Conservation (phyloP, 2,797 vertebrate genomes). For the Amazona ochrocephala region DNA sequence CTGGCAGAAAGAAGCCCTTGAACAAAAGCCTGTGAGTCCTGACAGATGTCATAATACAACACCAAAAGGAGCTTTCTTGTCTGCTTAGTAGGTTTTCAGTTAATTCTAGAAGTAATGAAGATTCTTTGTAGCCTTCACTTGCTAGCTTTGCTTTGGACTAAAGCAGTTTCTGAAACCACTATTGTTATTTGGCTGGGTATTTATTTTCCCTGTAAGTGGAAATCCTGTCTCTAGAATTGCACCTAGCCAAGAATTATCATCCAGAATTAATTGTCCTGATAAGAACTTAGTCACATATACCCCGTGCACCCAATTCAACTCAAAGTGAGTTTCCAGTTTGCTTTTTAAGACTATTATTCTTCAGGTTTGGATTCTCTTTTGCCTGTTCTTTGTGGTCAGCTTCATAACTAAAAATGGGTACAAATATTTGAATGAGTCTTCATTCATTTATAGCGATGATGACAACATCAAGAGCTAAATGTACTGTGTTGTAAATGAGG, state of each 20-base stretch:
- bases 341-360: not conserved
- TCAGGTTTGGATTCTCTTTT: not conserved
- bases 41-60: not conserved
- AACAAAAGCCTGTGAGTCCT: not conserved
- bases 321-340: not conserved
- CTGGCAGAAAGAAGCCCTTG: not conserved
- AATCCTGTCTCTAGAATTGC: not conserved
- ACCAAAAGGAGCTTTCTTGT: not conserved
- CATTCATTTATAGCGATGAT: constrained; percentile 25
- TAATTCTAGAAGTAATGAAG: not conserved
- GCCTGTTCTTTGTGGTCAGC: not conserved
- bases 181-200: not conserved
- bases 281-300: not conserved
- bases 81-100: not conserved
- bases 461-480: not conserved
- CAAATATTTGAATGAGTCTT: constrained; percentile 3
- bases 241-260: not conserved
- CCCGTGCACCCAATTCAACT: not conserved
- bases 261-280: not conserved
- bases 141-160: not conserved
- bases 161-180: not conserved
- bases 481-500: not conserved
- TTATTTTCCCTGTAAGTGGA: not conserved
- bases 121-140: not conserved
- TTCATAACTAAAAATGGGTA: not conserved